phyloP scores from a whole-genome alignment of 2,797 vertebrate genomes.

The Hippopotamyrus pictus region DNA sequence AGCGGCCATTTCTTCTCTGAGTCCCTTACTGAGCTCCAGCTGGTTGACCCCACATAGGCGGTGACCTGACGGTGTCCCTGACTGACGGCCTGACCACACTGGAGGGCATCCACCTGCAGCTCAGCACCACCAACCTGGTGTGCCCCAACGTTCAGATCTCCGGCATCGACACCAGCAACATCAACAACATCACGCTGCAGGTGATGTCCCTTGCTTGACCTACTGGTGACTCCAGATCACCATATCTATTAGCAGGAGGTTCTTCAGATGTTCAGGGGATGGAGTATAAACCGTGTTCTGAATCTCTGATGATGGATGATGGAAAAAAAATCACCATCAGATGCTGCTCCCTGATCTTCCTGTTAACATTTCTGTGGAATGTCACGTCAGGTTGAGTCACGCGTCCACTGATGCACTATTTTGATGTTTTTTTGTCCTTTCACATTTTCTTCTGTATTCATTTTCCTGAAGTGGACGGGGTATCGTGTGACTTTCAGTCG shows the following conservation, averaged over 20 bases:
- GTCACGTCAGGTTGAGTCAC: background rate
- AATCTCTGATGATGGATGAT: background rate
- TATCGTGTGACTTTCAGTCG: background rate
- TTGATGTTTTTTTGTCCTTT: background rate
- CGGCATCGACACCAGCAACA: slow-evolving; percentile 84
- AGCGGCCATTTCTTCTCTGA: background rate
- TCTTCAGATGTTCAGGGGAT: background rate
- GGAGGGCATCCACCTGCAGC: slow-evolving; percentile 91
- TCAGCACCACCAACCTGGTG: slow-evolving; percentile 81
- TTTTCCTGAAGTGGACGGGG: background rate
- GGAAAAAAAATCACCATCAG: background rate
- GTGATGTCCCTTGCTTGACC: slow-evolving; percentile 46
- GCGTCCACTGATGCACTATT: background rate
- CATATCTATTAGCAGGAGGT: background rate
- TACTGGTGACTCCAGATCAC: background rate
- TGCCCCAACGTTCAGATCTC: slow-evolving; percentile 96
- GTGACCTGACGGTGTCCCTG: slow-evolving; percentile 92
- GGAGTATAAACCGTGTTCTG: background rate
- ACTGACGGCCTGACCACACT: slow-evolving; percentile 87
- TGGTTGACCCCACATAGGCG: slow-evolving; percentile 55
- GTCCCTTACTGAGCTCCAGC: background rate
- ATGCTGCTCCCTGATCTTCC: background rate
- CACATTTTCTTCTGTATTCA: background rate
- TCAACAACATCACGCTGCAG: slow-evolving; percentile 97
- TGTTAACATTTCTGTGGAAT: background rate